phyloP scores from a whole-genome alignment of 2,113 vertebrate genomes.

The Atrichornis clamosus region DNA sequence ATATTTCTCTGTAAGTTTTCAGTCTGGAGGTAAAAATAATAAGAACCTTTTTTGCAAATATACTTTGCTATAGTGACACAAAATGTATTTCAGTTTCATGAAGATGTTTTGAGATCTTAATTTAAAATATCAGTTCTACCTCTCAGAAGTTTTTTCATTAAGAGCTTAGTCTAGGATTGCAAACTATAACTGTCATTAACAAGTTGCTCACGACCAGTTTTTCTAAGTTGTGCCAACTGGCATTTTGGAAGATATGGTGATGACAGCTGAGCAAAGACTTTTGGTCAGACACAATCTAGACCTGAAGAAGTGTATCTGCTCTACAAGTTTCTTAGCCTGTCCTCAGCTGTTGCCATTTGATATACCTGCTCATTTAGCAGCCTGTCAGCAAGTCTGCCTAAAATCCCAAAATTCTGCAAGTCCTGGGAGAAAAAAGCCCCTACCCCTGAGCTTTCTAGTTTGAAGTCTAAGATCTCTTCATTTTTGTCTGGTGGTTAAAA shows the following conservation, averaged over 20 bases:
- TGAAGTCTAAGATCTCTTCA: background rate
- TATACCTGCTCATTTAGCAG: background rate
- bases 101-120: background rate
- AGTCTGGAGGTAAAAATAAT: background rate
- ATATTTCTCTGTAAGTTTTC: background rate
- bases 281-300: background rate
- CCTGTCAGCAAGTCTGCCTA: background rate
- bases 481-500: background rate
- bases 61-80: background rate
- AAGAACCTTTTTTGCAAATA: background rate
- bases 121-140: background rate
- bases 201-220: background rate
- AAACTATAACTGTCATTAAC: background rate
- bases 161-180: background rate
- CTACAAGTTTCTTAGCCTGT: background rate
- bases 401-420: background rate
- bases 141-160: background rate
- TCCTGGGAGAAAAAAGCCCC: background rate
- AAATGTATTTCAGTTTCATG: background rate
- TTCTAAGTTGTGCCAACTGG: background rate
- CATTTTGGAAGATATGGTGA: background rate
- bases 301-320: background rate
- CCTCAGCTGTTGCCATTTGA: background rate
- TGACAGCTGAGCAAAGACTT: background rate
- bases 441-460: background rate